These are phyloP conservation scores for Silurus aristotelis DNA, from an alignment of 2,797 vertebrate genomes.

Conservation along the genomic window DNA sequence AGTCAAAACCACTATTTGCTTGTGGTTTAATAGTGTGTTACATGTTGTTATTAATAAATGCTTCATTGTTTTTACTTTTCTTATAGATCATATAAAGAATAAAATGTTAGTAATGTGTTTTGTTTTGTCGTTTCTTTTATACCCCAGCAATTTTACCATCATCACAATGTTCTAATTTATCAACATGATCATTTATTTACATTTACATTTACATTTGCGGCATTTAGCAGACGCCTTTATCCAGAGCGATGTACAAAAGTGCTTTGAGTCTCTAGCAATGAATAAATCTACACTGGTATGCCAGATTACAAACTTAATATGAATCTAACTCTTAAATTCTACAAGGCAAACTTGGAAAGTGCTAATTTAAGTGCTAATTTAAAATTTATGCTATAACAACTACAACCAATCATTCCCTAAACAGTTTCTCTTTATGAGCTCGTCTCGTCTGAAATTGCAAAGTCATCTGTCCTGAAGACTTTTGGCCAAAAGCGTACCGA, in stretches of 20 bases:
- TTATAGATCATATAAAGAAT: not conserved
- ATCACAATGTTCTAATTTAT: not conserved
- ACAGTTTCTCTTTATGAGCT: not conserved
- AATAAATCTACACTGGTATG: too few species aligned
- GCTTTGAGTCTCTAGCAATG: too few species aligned
- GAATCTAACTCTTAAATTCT: too few species aligned
- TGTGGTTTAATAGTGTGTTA: constrained; percentile 16
- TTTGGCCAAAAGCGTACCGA: not conserved
- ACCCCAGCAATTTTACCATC: not conserved
- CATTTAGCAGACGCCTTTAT: too few species aligned
- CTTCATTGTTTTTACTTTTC: not conserved
- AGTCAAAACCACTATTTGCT: constrained; percentile 8
- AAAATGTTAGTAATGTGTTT: not conserved
- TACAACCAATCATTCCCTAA: not conserved
- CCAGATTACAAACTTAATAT: too few species aligned
- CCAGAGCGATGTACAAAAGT: too few species aligned
- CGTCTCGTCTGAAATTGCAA: not conserved
- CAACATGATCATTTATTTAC: not conserved
- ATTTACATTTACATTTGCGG: too few species aligned
- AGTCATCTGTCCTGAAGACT: not conserved
- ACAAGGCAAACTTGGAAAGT: too few species aligned
- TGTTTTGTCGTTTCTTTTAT: not conserved
- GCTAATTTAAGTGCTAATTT: too few species aligned
- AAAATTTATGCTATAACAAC: not conserved
- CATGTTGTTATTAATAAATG: constrained; percentile 5